Conservation (phyloP, 2,113 vertebrate species). For the Penelope pileata region DNA sequence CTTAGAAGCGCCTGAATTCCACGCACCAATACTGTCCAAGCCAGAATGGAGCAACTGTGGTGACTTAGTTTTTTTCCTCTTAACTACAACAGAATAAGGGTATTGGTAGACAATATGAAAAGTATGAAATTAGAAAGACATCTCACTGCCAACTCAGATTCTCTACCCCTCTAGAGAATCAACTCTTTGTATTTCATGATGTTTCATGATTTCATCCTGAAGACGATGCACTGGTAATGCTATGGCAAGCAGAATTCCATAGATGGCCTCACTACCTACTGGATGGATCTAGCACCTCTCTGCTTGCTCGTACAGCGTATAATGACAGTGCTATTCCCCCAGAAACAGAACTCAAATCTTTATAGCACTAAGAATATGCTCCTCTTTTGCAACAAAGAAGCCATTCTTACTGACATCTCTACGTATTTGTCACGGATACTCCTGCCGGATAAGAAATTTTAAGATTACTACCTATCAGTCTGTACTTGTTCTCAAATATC, state of each 20-base stretch:
- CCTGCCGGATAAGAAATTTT: background rate
- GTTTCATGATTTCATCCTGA: background rate
- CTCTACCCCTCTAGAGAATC: background rate
- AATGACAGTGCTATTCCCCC: too few relatives aligned
- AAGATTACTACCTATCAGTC: background rate
- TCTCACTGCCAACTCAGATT: background rate
- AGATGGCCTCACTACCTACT: background rate
- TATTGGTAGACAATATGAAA: background rate
- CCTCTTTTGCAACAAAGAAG: background rate
- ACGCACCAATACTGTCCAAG: background rate
- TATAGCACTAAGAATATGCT: background rate
- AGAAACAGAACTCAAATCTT: background rate
- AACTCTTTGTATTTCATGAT: background rate
- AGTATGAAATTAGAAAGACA: background rate
- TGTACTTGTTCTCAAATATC: background rate
- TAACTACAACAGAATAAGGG: background rate
- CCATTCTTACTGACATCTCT: background rate
- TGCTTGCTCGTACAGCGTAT: background rate
- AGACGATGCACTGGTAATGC: background rate
- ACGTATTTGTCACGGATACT: background rate
- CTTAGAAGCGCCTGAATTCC: background rate
- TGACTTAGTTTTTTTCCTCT: background rate
- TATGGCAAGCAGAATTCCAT: background rate
- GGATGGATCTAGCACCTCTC: background rate
- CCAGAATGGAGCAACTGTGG: background rate